Conservation (phyloP, 2,797 vertebrate genomes). For the Eptatretus atami region DNA sequence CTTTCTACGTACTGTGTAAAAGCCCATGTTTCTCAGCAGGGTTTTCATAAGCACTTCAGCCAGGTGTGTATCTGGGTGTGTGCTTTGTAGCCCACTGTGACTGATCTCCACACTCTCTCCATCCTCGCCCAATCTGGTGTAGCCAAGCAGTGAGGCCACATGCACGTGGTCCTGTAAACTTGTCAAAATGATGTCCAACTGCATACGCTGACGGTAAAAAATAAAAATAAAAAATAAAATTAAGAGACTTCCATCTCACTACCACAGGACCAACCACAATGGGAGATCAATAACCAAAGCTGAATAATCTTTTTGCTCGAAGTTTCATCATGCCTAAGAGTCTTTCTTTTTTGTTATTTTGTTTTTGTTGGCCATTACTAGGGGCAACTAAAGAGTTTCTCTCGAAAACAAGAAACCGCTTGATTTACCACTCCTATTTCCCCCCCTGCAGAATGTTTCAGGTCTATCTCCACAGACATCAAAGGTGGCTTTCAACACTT, state of each 20-base stretch:
- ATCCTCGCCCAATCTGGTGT: slow-evolving; percentile 25
- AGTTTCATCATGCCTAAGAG: no score
- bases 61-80: slow-evolving; percentile 32
- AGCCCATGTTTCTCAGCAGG: slow-evolving; percentile 32
- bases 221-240: slow-evolving; percentile 8
- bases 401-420: neutral
- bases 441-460: neutral
- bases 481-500: slow-evolving; percentile 3
- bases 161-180: slow-evolving; percentile 39
- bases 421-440: neutral
- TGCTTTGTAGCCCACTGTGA: slow-evolving; percentile 16
- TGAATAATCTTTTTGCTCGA: no score
- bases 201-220: slow-evolving; percentile 37
- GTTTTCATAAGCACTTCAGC: slow-evolving; percentile 45
- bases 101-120: no score
- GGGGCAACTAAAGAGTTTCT: neutral
- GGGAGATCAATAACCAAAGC: no score
- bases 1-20: slow-evolving; percentile 25
- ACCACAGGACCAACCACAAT: no score
- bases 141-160: slow-evolving; percentile 32
- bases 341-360: no score
- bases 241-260: neutral
- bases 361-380: neutral
- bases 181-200: slow-evolving; percentile 39
- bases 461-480: neutral